Conservation (phyloP, 2,113 vertebrate species). For the Polypterus bichir region DNA sequence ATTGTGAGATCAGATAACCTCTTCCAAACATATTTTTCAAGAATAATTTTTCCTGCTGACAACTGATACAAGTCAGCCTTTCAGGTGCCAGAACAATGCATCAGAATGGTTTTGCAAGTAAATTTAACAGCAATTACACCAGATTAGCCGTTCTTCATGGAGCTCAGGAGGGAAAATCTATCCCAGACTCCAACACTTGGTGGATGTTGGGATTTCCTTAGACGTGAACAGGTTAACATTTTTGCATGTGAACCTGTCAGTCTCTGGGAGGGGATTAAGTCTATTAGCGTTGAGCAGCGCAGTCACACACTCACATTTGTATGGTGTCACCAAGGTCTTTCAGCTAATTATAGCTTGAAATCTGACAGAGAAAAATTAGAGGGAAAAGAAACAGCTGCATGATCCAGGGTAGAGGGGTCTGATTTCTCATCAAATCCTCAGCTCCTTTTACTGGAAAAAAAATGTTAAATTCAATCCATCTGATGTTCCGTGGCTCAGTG, state of each 20-base stretch:
- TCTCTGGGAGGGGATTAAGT: constrained; percentile 44
- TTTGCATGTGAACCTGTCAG: constrained; percentile 59
- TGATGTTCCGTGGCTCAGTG: constrained; percentile 18
- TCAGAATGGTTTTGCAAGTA: too few species aligned
- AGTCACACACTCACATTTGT: constrained; percentile 45
- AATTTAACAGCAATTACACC: too few species aligned
- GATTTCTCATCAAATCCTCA: constrained; percentile 58
- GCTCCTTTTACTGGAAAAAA: constrained; percentile 35
- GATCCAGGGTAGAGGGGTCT: constrained; percentile 40
- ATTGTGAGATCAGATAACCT: neutral
- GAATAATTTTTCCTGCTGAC: neutral
- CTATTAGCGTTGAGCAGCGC: constrained; percentile 50
- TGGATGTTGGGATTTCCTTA: constrained; percentile 8
- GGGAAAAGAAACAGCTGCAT: constrained; percentile 70
- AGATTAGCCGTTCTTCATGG: too few species aligned
- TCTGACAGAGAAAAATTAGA: constrained; percentile 86
- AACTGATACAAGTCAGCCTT: neutral
- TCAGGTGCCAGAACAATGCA: too few species aligned
- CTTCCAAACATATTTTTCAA: neutral
- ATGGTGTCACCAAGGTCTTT: constrained; percentile 58
- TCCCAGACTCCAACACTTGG: too few species aligned
- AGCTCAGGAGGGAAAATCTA: too few species aligned
- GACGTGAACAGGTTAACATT: constrained; percentile 36
- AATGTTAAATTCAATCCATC: constrained; percentile 35
- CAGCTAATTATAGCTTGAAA: constrained; percentile 78